These are phyloP conservation scores for Thyatira batis DNA, from an alignment of 2,888 invertebrate genomes.

Conservation along the genomic window DNA sequence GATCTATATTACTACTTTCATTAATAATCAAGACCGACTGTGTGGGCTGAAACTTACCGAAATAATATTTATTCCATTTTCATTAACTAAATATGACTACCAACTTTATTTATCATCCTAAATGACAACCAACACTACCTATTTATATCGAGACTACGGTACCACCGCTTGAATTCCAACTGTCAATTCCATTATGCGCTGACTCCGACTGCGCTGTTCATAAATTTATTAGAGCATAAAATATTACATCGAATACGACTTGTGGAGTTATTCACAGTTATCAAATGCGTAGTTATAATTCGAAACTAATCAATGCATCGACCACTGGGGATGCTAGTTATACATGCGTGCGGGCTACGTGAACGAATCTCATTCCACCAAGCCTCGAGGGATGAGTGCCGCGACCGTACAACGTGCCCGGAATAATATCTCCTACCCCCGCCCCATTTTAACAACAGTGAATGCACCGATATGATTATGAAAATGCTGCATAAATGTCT, in stretches of 20 bases:
- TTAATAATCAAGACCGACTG: too few relatives aligned
- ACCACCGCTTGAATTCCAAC: neutral
- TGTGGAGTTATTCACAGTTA: neutral
- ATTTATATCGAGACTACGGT: too few relatives aligned
- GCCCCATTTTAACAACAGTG: slow-evolving; percentile 24
- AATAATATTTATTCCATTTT: too few relatives aligned
- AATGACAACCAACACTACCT: too few relatives aligned
- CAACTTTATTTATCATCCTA: too few relatives aligned
- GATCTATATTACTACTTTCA: too few relatives aligned
- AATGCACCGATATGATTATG: slow-evolving; percentile 28
- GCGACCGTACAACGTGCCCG: slow-evolving; percentile 32
- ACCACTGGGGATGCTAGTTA: slow-evolving; percentile 19
- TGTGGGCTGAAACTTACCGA: too few relatives aligned
- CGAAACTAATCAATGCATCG: slow-evolving; percentile 24
- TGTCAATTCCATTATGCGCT: too few relatives aligned
- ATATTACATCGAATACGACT: neutral
- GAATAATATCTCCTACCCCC: slow-evolving; percentile 27
- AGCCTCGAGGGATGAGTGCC: slow-evolving; percentile 17
- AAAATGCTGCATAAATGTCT: slow-evolving; percentile 4
- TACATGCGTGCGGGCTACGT: slow-evolving; percentile 21
- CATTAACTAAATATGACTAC: too few relatives aligned
- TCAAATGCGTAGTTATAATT: slow-evolving; percentile 15
- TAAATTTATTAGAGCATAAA: neutral
- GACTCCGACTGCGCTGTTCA: neutral
- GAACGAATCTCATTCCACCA: slow-evolving; percentile 19